phyloP scores from a whole-genome alignment of 2,797 vertebrate species.

The Pelochelys cantorii region DNA sequence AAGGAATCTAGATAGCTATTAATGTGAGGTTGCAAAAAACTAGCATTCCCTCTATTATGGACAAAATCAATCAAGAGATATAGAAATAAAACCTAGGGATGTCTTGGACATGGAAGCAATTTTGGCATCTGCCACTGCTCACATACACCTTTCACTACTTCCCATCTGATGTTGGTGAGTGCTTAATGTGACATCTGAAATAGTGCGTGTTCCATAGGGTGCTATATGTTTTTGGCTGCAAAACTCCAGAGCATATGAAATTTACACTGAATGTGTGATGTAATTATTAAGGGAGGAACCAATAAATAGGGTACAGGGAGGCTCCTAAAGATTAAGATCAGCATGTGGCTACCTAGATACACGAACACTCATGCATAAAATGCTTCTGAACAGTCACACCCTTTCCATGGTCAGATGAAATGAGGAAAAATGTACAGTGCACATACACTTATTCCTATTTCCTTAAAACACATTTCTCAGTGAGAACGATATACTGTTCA shows the following conservation, averaged over 20 bases:
- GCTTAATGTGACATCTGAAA: not conserved
- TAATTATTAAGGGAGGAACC: not conserved
- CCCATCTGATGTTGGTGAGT: not conserved
- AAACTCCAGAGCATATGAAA: not conserved
- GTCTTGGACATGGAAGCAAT: not conserved
- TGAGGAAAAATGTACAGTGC: not conserved
- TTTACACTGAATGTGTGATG: accelerated
- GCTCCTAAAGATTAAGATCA: constrained; percentile 43
- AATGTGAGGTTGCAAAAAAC: not conserved
- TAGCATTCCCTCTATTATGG: not conserved
- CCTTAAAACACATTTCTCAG: not conserved
- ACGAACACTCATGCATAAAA: constrained; percentile 35
- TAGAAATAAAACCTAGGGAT: not conserved
- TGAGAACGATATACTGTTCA: not conserved
- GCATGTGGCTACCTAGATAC: not conserved
- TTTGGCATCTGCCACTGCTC: not conserved
- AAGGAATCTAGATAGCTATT: not conserved
- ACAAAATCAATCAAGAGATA: not conserved
- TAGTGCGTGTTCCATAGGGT: not conserved
- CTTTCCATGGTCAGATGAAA: not conserved
- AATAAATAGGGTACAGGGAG: not conserved
- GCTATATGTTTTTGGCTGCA: not conserved
- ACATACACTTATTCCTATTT: constrained; percentile 8
- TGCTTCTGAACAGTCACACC: constrained; percentile 40
- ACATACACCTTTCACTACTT: not conserved